These are phyloP conservation scores for Anguilla rostrata DNA, from an alignment of 2,113 vertebrate species.

Conservation along the genomic window DNA sequence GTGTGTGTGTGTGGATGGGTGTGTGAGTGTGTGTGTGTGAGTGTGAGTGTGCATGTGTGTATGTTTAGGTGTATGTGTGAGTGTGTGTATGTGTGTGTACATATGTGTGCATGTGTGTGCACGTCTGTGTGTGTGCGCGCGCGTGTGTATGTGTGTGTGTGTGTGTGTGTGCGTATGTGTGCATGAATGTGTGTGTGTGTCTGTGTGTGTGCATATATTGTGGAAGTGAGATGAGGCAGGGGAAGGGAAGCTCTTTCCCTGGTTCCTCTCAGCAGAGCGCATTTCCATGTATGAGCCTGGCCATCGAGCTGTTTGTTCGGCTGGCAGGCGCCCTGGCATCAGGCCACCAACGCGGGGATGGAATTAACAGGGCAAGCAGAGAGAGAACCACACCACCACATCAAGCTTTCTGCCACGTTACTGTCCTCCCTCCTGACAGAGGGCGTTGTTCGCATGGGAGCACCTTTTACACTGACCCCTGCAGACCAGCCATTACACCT, in stretches of 20 bases:
- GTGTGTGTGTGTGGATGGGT: background rate
- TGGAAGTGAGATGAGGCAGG: background rate
- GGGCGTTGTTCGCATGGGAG: background rate
- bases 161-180: background rate
- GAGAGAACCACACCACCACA: background rate
- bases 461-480: background rate
- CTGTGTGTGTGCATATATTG: background rate
- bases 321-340: background rate
- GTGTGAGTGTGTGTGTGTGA: background rate
- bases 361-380: conserved; percentile 29
- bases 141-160: background rate
- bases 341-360: conserved; percentile 2
- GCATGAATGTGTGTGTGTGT: background rate
- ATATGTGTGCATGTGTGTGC: background rate
- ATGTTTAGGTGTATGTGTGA: no score
- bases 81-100: background rate
- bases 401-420: background rate
- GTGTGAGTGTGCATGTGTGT: background rate
- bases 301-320: background rate
- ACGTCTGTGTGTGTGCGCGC: background rate
- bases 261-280: background rate
- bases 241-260: background rate
- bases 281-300: conserved; percentile 37
- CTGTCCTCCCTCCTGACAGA: background rate
- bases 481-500: background rate